These are phyloP conservation scores for Spatulosminthurus flaviceps DNA, from an alignment of 2,888 invertebrate genomes.

Conservation along the genomic window DNA sequence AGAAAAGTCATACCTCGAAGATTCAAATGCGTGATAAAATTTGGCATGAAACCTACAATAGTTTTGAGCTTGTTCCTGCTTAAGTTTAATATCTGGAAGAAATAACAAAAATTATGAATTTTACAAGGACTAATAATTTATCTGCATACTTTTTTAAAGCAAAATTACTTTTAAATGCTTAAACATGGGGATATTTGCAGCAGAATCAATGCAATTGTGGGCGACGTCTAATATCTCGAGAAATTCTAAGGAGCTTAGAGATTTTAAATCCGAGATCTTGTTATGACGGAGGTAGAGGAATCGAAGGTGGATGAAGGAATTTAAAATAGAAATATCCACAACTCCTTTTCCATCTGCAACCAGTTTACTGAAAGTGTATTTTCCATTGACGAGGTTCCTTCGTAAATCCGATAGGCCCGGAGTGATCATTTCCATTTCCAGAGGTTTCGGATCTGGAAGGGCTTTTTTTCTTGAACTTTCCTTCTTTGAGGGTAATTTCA, in stretches of 20 bases:
- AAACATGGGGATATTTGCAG: conserved; percentile 3
- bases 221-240: conserved; percentile 12
- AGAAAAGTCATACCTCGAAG: background rate
- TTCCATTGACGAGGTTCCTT: background rate
- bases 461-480: too few relatives aligned
- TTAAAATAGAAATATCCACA: conserved; percentile 11
- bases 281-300: background rate
- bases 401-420: background rate
- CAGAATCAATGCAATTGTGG: background rate
- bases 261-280: background rate
- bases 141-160: background rate
- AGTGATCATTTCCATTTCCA: background rate
- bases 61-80: background rate
- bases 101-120: background rate
- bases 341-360: background rate
- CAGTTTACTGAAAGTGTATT: conserved; percentile 13
- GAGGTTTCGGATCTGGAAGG: too few relatives aligned
- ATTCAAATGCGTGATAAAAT: conserved; percentile 30
- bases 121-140: background rate
- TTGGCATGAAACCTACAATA: conserved; percentile 2
- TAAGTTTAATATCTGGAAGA: background rate
- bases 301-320: background rate
- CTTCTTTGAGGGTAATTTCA: too few relatives aligned
- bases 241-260: background rate
- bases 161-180: conserved; percentile 12